Conservation (phyloP, 2,888 invertebrate species). For the Crematogaster levior region DNA sequence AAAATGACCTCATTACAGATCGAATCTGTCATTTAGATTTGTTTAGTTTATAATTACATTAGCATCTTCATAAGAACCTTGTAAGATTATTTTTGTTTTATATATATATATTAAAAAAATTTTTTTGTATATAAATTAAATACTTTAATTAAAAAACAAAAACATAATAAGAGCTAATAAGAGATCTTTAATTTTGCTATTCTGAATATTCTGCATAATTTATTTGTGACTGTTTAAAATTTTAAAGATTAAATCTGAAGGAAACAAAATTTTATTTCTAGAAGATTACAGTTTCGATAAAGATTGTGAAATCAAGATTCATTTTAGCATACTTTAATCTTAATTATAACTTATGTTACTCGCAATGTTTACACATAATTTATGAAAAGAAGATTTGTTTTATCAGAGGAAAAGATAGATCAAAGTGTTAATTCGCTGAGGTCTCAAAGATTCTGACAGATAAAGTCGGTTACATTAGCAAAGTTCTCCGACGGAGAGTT, state of each 20-base stretch:
- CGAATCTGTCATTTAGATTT: too few relatives aligned
- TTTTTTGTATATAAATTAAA: too few relatives aligned
- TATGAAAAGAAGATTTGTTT: constrained; percentile 17
- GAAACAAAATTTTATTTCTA: neutral
- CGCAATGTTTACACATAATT: constrained; percentile 12
- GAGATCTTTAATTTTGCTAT: neutral
- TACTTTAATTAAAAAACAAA: too few relatives aligned
- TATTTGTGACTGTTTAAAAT: neutral
- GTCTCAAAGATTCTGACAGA: constrained; percentile 42
- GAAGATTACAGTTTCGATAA: neutral
- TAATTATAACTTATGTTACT: constrained; percentile 8
- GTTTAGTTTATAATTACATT: too few relatives aligned
- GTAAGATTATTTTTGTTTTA: too few relatives aligned
- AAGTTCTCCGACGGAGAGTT: constrained; percentile 43
- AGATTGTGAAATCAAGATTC: neutral
- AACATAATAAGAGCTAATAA: too few relatives aligned
- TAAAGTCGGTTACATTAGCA: constrained; percentile 45
- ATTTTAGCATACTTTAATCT: neutral
- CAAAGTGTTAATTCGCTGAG: constrained; percentile 35
- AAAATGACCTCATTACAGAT: too few relatives aligned
- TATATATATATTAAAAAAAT: too few relatives aligned
- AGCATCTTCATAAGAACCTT: too few relatives aligned
- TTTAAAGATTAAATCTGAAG: constrained; percentile 20
- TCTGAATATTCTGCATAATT: neutral
- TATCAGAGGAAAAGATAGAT: constrained; percentile 23